These are phyloP conservation scores for Eilema sororculum DNA, from an alignment of 2,888 invertebrate species.

Conservation along the genomic window DNA sequence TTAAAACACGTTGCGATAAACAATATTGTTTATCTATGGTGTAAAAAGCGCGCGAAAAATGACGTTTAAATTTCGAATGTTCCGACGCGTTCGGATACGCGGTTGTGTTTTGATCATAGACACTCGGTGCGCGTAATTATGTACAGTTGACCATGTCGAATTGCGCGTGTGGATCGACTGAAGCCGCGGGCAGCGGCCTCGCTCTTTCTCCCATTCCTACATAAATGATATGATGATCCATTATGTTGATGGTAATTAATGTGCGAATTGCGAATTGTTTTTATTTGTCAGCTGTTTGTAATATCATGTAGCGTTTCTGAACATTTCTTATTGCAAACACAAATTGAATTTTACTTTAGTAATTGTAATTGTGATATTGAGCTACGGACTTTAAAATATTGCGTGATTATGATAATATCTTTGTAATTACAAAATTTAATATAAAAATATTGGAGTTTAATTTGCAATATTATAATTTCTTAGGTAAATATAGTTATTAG, in stretches of 20 bases:
- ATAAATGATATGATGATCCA: conserved; percentile 73
- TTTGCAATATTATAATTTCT: not conserved
- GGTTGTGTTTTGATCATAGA: conserved; percentile 62
- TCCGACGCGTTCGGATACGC: conserved; percentile 56
- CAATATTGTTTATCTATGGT: conserved; percentile 47
- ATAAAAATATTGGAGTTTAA: conserved; percentile 28
- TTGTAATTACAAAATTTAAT: conserved; percentile 44
- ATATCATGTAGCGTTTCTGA: conserved; percentile 37
- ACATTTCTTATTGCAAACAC: conserved; percentile 23
- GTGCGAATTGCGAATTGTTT: conserved; percentile 63
- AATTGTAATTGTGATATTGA: conserved; percentile 49
- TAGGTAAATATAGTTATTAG: not conserved
- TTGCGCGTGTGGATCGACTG: conserved; percentile 83
- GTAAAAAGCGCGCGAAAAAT: conserved; percentile 65
- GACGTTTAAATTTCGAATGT: conserved; percentile 58
- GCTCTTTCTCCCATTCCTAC: conserved; percentile 86
- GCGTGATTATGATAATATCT: conserved; percentile 56
- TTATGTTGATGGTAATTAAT: conserved; percentile 73
- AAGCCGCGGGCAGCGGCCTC: conserved; percentile 74
- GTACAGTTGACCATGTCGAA: conserved; percentile 85
- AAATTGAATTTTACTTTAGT: conserved; percentile 41
- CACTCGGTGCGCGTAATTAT: conserved; percentile 70
- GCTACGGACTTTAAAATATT: conserved; percentile 55
- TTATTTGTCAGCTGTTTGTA: conserved; percentile 62
- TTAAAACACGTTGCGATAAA: conserved; percentile 72